phyloP scores from a whole-genome alignment of 2,888 invertebrate species.

The Craniophora ligustri region DNA sequence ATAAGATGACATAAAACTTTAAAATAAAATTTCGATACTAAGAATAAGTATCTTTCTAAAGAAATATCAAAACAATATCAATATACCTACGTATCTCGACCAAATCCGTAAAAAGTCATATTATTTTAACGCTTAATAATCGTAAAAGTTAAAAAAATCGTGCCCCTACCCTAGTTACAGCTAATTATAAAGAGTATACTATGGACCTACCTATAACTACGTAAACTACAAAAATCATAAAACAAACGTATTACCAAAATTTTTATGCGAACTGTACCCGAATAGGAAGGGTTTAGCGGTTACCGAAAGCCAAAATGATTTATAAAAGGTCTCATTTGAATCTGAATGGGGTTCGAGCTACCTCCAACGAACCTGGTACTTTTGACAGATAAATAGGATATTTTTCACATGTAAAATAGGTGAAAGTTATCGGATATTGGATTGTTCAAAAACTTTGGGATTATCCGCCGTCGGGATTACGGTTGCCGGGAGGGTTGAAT shows the following conservation, averaged over 20 bases:
- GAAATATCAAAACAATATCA: too few relatives aligned
- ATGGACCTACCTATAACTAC: too few relatives aligned
- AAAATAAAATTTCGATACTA: too few relatives aligned
- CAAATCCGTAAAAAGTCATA: too few relatives aligned
- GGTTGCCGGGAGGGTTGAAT: constrained; percentile 13
- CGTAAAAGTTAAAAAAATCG: too few relatives aligned
- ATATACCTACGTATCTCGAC: too few relatives aligned
- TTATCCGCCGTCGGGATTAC: constrained; percentile 23
- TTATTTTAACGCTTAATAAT: too few relatives aligned
- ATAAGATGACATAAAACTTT: too few relatives aligned
- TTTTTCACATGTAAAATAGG: constrained; percentile 55
- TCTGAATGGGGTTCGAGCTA: constrained; percentile 80
- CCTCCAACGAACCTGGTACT: constrained; percentile 52
- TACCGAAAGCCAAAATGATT: constrained; percentile 80
- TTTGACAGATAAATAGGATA: constrained; percentile 54
- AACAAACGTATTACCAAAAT: constrained; percentile 1
- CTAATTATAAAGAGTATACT: too few relatives aligned
- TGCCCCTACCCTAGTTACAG: too few relatives aligned
- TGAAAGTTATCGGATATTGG: constrained; percentile 43
- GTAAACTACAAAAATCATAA: not conserved
- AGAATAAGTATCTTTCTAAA: not conserved
- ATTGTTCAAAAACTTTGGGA: constrained; percentile 42
- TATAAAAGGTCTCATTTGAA: constrained; percentile 86
- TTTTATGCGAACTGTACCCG: constrained; percentile 57
- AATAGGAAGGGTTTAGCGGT: constrained; percentile 67